Evolutionary conservation across 2,113 vertebrate genomes (phyloP).

Genomic region (Natator depressus): DNA sequence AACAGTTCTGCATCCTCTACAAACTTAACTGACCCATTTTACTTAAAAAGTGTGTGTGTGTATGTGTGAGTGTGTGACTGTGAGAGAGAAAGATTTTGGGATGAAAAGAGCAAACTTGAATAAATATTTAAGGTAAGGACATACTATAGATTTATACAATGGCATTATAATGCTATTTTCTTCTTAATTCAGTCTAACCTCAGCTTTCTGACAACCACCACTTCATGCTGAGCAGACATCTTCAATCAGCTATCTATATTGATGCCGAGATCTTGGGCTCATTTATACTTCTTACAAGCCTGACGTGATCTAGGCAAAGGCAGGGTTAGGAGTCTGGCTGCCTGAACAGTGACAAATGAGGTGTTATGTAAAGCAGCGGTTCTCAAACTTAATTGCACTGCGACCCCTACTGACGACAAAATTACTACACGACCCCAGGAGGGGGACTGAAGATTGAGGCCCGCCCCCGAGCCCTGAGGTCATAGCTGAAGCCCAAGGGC

Average conservation of each 20-base stretch:
- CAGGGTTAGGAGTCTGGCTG: neutral
- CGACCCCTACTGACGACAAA: too few species aligned
- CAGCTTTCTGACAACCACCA: neutral
- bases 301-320: neutral
- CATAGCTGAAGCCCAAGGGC: too few species aligned
- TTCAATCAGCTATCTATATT: neutral
- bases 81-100: neutral
- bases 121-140: neutral
- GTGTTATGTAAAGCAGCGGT: neutral
- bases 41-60: neutral
- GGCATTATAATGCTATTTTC: neutral
- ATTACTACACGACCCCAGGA: too few species aligned
- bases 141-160: neutral
- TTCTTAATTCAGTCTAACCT: neutral
- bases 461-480: too few species aligned
- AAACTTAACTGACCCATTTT: conserved; percentile 5
- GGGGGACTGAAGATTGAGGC: too few species aligned
- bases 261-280: neutral
- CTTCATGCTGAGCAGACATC: neutral
- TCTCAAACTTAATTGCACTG: too few species aligned
- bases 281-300: fast-evolving
- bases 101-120: neutral
- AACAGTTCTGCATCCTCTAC: neutral
- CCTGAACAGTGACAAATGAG: neutral
- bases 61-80: too few species aligned